Evolutionary conservation across 2,888 invertebrate genomes (phyloP).

Genomic region (Eupelmus urozonus): DNA sequence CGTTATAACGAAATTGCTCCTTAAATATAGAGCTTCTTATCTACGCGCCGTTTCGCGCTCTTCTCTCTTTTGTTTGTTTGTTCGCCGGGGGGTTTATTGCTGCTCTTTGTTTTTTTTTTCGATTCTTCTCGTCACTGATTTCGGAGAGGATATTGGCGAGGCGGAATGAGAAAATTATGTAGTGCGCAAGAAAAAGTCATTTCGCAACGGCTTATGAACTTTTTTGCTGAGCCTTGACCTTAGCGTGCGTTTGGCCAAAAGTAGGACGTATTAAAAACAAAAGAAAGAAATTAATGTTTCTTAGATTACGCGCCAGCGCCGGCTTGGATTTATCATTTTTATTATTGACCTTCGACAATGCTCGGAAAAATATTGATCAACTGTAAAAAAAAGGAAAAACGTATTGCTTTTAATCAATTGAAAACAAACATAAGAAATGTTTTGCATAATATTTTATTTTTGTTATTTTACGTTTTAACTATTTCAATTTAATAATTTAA

Average conservation of each 20-base stretch:
- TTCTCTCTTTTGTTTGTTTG: background rate
- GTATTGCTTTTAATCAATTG: no score
- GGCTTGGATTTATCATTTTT: no score
- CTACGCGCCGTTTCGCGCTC: background rate
- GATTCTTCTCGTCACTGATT: conserved; percentile 4
- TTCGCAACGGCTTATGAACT: background rate
- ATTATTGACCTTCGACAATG: no score
- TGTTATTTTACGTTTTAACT: no score
- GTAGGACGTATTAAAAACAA: background rate
- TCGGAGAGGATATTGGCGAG: background rate
- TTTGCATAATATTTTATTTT: no score
- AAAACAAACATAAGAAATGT: no score
- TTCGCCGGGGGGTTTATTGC: background rate
- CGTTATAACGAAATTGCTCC: background rate
- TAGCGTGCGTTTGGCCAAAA: conserved; percentile 1
- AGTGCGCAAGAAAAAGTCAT: background rate
- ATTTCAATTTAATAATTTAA: no score
- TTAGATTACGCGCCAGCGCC: no score
- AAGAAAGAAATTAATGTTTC: background rate
- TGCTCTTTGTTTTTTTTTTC: background rate
- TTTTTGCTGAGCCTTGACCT: conserved; percentile 5
- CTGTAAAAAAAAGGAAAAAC: no score
- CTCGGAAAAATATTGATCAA: no score
- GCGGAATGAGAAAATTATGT: background rate
- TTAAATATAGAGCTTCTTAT: background rate